phyloP scores from a whole-genome alignment of 2,797 vertebrate species.

The Uromys caudimaculatus region DNA sequence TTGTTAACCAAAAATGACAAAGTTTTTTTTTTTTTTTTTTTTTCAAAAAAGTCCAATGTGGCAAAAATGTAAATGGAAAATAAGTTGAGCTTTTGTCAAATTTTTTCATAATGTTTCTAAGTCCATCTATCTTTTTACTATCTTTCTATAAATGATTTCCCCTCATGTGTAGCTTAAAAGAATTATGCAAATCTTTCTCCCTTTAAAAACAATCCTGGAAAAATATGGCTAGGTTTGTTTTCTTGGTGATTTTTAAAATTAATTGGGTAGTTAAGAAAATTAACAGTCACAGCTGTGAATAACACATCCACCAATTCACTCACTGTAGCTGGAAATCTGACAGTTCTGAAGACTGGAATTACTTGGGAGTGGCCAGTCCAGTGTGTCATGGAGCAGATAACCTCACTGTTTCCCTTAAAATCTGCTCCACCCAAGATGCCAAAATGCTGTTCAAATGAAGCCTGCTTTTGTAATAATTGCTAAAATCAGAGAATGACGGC shows the following conservation, averaged over 20 bases:
- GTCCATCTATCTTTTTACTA: not conserved
- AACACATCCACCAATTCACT: conserved; percentile 66
- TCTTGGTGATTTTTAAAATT: not conserved
- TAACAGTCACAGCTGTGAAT: conserved; percentile 59
- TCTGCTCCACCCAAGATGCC: conserved; percentile 75
- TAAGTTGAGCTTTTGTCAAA: conserved; percentile 12
- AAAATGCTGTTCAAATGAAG: conserved; percentile 75
- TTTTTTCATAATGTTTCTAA: not conserved
- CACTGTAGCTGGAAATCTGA: conserved; percentile 71
- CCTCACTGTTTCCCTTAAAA: conserved; percentile 80
- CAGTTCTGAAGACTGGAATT: conserved; percentile 80
- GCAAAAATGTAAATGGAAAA: not conserved
- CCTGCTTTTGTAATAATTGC: conserved; percentile 76
- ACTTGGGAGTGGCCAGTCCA: conserved; percentile 79
- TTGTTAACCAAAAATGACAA: not conserved
- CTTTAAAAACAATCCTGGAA: not conserved
- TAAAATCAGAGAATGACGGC: conserved; percentile 73
- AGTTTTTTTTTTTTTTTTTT: too few relatives aligned
- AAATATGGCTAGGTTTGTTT: not conserved
- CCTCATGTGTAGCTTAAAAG: conserved; percentile 29
- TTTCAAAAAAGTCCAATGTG: not conserved
- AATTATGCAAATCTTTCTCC: not conserved
- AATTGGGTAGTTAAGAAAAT: not conserved
- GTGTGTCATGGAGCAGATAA: conserved; percentile 79
- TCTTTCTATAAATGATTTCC: conserved; percentile 54